Evolutionary conservation across 2,797 vertebrate species (phyloP).

Genomic region (Lagorchestes hirsutus): DNA sequence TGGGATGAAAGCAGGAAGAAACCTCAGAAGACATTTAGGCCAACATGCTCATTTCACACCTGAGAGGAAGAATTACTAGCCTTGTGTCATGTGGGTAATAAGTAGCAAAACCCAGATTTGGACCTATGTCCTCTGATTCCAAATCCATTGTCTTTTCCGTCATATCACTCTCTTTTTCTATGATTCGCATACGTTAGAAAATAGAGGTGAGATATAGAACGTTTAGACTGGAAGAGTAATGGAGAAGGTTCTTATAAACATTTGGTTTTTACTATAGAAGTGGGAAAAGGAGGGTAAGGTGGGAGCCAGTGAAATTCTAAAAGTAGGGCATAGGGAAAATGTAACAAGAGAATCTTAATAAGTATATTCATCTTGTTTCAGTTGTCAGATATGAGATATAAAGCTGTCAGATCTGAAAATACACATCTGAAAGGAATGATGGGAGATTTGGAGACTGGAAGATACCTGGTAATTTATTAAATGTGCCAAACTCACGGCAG

Average conservation of each 20-base stretch:
- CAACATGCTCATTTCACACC: not conserved
- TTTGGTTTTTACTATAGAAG: conserved; percentile 44
- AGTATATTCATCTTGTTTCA: conserved; percentile 71
- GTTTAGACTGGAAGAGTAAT: conserved; percentile 43
- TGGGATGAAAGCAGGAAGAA: not conserved
- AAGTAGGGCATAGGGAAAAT: not conserved
- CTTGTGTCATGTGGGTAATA: not conserved
- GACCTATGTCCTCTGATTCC: not conserved
- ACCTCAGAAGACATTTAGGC: not conserved
- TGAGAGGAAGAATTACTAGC: not conserved
- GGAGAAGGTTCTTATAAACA: conserved; percentile 17
- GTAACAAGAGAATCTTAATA: not conserved
- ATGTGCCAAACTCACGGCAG: conserved; percentile 17
- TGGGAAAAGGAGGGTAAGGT: conserved; percentile 13
- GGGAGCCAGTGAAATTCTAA: not conserved
- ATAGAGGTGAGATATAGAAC: conserved; percentile 33
- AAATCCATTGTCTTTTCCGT: not conserved
- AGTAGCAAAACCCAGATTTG: not conserved
- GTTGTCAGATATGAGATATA: conserved; percentile 79
- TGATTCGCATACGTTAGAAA: conserved; percentile 24
- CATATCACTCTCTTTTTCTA: conserved; percentile 13
- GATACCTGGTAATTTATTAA: conserved; percentile 77
- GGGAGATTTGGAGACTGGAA: conserved; percentile 77
- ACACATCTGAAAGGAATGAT: conserved; percentile 82
- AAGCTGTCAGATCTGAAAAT: conserved; percentile 82